Base-by-base conservation (phyloP, 37 sponge, comb jelly and placozoan species). In the Beroe ovata region DNA sequence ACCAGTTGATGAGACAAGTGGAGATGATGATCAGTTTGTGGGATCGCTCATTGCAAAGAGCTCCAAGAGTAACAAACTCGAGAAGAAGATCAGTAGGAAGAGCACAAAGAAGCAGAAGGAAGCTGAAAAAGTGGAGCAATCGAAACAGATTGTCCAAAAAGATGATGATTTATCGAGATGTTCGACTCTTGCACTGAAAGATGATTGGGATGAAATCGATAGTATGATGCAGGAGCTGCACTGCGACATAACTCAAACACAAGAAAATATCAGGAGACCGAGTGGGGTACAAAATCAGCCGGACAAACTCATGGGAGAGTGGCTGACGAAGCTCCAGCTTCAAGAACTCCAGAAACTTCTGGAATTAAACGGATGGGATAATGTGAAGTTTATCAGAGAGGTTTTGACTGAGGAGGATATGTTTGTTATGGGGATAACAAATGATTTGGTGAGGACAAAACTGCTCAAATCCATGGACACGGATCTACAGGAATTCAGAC, bases 181-280 rank as follows among this genome's bases (percentile, higher is more conserved):
- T 18, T 66, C 69, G 1, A 34, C 69, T 2, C 69, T 66, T 0
- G 33, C 69, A 34, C 25, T 66, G 36, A 66, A 66, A 37, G 84
- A 77, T 36, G 84, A 77, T 54, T 77, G 84, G 84, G 54, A 42
- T 36, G 47, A 77, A 35, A 77, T 77, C 26, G 84, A 77, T 35
- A 42, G 11, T 25, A 77, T 77, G 42, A 77, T 77, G 84, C 20
- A 21, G 54, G 84, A 30, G 33, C 54, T 77, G 28, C 42, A 77
- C 1, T 42, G 42, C 4, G 84, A 77, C 54, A 77, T 77, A 36
- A 35, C 26, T 40, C 42, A 21, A 19, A 42, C 84, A 30, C 84
- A 77, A 36, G 36, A 77, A 42, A 66, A 25, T 30, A 66, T 66
- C 36, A 26, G 69, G 30, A 25, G 69, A 11, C 69, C 69, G 3